Conservation (phyloP, 2,113 vertebrate species). For the Amphiprion percula region DNA sequence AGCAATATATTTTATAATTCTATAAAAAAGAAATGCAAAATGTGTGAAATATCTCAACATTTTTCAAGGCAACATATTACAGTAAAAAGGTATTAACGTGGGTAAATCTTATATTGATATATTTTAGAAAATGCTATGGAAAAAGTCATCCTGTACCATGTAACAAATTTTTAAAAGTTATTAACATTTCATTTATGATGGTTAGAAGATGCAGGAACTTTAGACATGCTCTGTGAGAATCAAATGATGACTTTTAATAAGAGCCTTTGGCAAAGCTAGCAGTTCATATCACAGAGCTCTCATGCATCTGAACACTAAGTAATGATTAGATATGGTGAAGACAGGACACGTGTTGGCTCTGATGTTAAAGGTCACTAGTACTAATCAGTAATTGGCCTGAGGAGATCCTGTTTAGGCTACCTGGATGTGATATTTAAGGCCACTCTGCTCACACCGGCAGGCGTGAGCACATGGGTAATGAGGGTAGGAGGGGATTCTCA, state of each 20-base stretch:
- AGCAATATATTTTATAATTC: no score
- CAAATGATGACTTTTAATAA: neutral
- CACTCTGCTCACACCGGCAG: constrained; percentile 25
- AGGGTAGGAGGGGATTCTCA: constrained; percentile 78
- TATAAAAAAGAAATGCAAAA: no score
- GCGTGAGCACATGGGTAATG: constrained; percentile 60
- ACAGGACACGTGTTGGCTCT: constrained; percentile 1
- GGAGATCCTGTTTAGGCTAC: constrained; percentile 41
- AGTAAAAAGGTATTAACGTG: no score
- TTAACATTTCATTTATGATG: no score
- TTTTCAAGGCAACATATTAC: no score
- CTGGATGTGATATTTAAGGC: constrained; percentile 34
- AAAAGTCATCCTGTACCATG: no score
- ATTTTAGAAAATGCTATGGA: no score
- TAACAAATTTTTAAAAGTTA: no score
- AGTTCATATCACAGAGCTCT: neutral
- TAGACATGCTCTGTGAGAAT: no score
- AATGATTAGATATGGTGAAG: neutral
- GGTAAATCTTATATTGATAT: no score
- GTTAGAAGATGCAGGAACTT: no score
- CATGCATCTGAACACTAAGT: neutral
- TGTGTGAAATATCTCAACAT: no score
- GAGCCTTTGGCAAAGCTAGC: neutral
- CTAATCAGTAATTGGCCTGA: constrained; percentile 24
- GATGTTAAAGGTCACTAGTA: constrained; percentile 19